A percentile compares a stretch with the other conserved stretches of the same genome.
These are phyloP conservation scores for Lepidostoma basale DNA, from an alignment of 1,140 invertebrate genomes.

Conservation along the genomic window DNA sequence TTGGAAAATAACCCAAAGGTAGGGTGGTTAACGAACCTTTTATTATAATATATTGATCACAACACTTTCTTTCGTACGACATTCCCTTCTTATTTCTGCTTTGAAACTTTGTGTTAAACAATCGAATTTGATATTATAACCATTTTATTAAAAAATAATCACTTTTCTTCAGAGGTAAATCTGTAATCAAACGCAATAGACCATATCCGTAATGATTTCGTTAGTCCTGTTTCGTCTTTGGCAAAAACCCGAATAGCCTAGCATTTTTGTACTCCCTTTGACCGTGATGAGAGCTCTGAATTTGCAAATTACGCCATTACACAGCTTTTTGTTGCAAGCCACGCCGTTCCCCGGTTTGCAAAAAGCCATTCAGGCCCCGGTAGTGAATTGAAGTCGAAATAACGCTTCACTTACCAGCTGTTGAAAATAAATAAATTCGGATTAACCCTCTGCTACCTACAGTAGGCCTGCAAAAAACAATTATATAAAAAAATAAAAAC, in stretches of 20 bases:
- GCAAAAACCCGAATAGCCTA: background rate
- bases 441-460: no score
- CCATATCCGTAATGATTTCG: background rate
- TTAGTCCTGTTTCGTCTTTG: background rate
- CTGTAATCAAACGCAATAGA: background rate
- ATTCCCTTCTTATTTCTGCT: no score
- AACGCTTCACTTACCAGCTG: background rate
- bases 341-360: slow-evolving; percentile 8
- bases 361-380: background rate
- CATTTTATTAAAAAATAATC: no score
- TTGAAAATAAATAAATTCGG: slow-evolving; percentile 6
- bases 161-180: background rate
- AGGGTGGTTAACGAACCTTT: no score
- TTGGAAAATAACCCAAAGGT: no score
- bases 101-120: no score
- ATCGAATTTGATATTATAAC: no score
- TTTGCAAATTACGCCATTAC: slow-evolving; percentile 30
- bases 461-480: no score
- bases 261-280: slow-evolving; percentile 25
- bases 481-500: no score
- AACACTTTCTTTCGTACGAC: no score
- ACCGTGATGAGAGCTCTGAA: slow-evolving; percentile 19
- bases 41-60: no score
- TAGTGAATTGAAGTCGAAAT: slow-evolving; percentile 5
- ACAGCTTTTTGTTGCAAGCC: slow-evolving; percentile 13